Percentiles rank a stretch among this genome's conserved stretches.
Evolutionary conservation across 2,113 vertebrate genomes (phyloP).

Genomic region (Hymenochirus boettgeri): DNA sequence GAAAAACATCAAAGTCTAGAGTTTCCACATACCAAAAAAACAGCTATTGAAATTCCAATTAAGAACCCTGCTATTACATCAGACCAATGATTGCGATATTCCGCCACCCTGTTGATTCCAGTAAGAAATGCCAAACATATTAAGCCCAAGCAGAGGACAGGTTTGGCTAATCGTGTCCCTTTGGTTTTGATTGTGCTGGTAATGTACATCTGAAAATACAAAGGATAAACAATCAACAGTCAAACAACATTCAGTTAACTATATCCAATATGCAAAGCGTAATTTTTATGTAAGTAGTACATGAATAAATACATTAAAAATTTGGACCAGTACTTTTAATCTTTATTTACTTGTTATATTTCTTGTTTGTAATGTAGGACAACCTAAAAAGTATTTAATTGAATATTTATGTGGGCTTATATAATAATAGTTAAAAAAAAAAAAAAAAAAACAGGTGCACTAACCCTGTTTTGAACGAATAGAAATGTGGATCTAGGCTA

Average conservation of each 20-base stretch:
- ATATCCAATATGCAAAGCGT: no score
- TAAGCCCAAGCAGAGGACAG: conserved; percentile 84
- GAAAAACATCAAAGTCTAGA: neutral
- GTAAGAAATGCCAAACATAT: conserved; percentile 94
- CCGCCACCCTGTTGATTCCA: conserved; percentile 93
- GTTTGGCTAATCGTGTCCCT: conserved; percentile 91
- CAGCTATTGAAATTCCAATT: conserved; percentile 88
- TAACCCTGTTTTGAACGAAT: no score
- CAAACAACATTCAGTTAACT: neutral
- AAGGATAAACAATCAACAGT: neutral
- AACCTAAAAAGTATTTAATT: no score
- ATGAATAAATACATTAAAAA: no score
- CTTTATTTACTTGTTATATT: no score
- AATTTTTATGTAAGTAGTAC: no score
- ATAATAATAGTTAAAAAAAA: no score
- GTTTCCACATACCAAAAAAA: conserved; percentile 83
- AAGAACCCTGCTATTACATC: conserved; percentile 95
- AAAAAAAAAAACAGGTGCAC: no score
- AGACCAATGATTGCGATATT: conserved; percentile 97
- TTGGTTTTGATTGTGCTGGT: conserved; percentile 89
- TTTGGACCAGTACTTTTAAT: no score
- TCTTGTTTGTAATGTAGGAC: no score
- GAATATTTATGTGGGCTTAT: no score
- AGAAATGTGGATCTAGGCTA: no score
- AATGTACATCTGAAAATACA: conserved; percentile 87